Evolutionary conservation across 1,140 invertebrate genomes (phyloP).

Genomic region (Propsilocerus akamusi): DNA sequence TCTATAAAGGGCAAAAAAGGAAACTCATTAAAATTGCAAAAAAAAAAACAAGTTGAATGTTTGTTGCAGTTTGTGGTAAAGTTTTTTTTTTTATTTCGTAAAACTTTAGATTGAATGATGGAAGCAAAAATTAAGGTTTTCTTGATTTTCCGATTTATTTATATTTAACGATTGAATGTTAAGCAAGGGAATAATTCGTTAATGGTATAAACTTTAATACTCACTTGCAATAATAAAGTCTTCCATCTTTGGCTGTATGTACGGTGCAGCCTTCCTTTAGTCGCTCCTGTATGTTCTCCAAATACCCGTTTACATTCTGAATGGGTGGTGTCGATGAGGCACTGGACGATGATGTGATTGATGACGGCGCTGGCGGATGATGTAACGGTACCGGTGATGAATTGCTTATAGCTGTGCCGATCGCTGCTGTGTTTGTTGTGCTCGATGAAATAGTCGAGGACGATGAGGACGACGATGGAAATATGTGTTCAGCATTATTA

Average conservation of each 20-base stretch:
- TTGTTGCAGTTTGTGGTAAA: too few species aligned
- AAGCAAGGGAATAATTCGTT: background rate
- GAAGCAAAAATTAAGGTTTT: too few species aligned
- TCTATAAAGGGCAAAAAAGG: too few species aligned
- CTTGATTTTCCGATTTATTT: too few species aligned
- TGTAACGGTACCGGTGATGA: background rate
- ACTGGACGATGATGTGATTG: slow-evolving; percentile 2
- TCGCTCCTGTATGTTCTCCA: slow-evolving; percentile 30
- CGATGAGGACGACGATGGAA: too few species aligned
- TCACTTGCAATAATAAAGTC: slow-evolving; percentile 67
- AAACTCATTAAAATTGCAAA: too few species aligned
- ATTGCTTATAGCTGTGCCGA: background rate
- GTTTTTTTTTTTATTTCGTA: too few species aligned
- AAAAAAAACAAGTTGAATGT: too few species aligned
- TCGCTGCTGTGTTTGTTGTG: background rate
- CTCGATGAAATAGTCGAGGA: background rate
- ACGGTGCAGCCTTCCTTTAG: slow-evolving; percentile 48
- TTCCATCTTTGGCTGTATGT: slow-evolving; percentile 46
- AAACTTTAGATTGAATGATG: too few species aligned
- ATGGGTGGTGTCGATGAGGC: background rate
- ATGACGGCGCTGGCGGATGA: background rate
- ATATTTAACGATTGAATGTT: background rate
- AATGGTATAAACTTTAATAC: too few species aligned
- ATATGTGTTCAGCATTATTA: too few species aligned
- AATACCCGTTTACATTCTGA: slow-evolving; percentile 11